These are phyloP conservation scores for Oenanthe melanoleuca DNA, from an alignment of 2,113 vertebrate species.

Conservation along the genomic window DNA sequence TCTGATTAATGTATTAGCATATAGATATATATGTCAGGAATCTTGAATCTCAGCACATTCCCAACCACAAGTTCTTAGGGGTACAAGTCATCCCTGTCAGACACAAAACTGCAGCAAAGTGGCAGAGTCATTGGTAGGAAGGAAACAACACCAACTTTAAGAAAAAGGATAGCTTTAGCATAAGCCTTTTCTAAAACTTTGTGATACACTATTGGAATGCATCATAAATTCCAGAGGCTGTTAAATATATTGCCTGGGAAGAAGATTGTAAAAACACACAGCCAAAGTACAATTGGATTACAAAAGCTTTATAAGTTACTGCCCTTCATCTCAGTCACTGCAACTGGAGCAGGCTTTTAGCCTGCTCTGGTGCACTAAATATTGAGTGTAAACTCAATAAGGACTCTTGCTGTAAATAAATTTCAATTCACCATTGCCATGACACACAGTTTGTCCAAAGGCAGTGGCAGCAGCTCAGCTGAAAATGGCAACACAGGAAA, in stretches of 20 bases:
- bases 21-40: background rate
- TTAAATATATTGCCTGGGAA: slow-evolving; percentile 9
- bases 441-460: background rate
- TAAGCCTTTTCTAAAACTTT: background rate
- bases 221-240: background rate
- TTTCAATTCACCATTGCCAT: background rate
- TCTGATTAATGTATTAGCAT: slow-evolving; percentile 21
- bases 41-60: background rate
- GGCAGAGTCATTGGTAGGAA: background rate
- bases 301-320: background rate
- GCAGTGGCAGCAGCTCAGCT: background rate
- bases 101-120: background rate
- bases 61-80: background rate
- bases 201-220: background rate
- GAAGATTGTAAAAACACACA: background rate
- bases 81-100: background rate
- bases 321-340: background rate
- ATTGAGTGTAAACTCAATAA: background rate
- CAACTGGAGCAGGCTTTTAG: background rate
- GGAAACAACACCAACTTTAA: background rate
- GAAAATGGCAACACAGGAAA: background rate
- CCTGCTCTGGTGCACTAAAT: background rate
- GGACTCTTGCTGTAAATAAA: background rate
- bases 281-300: background rate
- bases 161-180: background rate